Conservation (phyloP, 2,888 invertebrate species). For the Aphodius sticticus region DNA sequence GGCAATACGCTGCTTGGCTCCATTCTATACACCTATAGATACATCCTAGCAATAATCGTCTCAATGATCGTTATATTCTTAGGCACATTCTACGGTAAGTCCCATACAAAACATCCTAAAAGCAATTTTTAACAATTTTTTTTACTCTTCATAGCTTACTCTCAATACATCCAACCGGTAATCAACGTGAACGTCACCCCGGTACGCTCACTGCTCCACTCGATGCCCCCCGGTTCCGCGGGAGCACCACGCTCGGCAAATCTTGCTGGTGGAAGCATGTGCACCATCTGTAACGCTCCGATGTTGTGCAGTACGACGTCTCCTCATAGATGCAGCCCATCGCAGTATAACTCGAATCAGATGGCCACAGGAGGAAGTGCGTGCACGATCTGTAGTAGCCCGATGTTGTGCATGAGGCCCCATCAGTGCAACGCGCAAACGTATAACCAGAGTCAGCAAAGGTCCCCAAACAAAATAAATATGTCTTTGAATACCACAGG, state of each 20-base stretch:
- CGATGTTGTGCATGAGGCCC: slow-evolving; percentile 12
- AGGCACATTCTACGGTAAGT: slow-evolving; percentile 56
- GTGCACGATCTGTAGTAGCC: slow-evolving; percentile 5
- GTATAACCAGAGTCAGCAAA: background rate
- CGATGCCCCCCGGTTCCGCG: background rate
- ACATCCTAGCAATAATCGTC: slow-evolving; percentile 41
- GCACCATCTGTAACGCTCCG: background rate
- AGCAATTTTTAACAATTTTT: background rate
- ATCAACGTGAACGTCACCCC: slow-evolving; percentile 54
- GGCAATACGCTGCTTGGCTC: slow-evolving; percentile 41
- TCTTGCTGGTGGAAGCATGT: background rate
- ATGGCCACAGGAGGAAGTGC: slow-evolving; percentile 8
- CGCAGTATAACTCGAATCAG: background rate
- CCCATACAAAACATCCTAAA: background rate
- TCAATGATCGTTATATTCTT: slow-evolving; percentile 54
- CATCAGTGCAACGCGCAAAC: slow-evolving; percentile 8
- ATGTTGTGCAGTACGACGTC: background rate
- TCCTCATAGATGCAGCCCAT: background rate
- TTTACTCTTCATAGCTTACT: slow-evolving; percentile 52
- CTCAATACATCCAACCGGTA: slow-evolving; percentile 55
- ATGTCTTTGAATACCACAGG: slow-evolving; percentile 18
- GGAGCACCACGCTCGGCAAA: background rate
- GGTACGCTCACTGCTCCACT: slow-evolving; percentile 38
- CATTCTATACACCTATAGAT: slow-evolving; percentile 45
- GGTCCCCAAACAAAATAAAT: slow-evolving; percentile 7